Conservation (phyloP, 2,113 vertebrate species). For the Arizona elegans region DNA sequence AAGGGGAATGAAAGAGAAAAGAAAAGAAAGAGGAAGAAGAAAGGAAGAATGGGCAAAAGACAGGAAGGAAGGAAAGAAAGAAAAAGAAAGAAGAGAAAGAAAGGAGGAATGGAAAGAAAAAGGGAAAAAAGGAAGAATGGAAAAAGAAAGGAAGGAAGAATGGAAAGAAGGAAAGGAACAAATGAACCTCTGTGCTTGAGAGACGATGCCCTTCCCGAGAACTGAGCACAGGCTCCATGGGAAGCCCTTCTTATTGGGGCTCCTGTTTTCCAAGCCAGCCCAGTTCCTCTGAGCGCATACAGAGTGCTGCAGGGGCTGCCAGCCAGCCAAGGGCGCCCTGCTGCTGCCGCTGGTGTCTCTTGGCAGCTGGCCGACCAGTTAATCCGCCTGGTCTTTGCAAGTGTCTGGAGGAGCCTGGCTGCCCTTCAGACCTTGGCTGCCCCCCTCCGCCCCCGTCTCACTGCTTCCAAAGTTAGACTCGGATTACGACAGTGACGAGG, state of each 20-base stretch:
- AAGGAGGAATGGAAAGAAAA: no score
- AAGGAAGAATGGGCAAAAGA: no score
- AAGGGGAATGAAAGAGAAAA: no score
- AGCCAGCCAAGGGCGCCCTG: no score
- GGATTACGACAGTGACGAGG: conserved; percentile 33
- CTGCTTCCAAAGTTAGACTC: neutral
- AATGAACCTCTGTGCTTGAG: neutral
- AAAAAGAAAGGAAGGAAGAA: no score
- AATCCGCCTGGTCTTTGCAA: neutral
- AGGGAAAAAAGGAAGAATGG: no score
- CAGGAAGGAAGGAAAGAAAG: rapidly evolving
- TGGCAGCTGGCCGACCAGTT: neutral
- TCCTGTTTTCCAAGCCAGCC: neutral
- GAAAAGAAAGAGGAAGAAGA: no score
- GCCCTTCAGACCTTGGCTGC: neutral
- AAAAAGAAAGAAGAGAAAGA: no score
- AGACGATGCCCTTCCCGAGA: neutral
- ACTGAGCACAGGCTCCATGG: rapidly evolving
- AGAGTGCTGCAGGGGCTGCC: neutral
- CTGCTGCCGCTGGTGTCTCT: neutral
- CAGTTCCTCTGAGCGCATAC: neutral
- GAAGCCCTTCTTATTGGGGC: neutral
- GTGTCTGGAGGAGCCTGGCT: neutral
- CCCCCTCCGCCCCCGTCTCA: neutral
- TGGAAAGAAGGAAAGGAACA: neutral